Evolutionary conservation across 2,797 vertebrate species (phyloP).

Genomic region (Trichosurus vulpecula): DNA sequence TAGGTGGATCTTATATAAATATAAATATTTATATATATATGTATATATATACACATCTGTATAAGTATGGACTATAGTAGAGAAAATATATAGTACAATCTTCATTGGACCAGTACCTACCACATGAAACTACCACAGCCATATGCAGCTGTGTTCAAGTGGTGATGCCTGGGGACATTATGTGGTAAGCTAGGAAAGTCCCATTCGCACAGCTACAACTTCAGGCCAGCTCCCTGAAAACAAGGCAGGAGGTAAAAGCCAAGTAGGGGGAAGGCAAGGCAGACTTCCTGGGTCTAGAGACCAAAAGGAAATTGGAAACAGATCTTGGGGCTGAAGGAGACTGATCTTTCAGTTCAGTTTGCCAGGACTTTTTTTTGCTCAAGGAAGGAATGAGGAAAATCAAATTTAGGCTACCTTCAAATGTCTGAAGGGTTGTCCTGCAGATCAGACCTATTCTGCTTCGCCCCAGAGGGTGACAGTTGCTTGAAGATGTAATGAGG

Average conservation of each 20-base stretch:
- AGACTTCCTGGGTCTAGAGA: slow-evolving; percentile 31
- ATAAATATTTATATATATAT: slow-evolving; percentile 31
- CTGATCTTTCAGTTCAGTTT: neutral
- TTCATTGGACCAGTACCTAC: slow-evolving; percentile 66
- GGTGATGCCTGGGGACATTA: slow-evolving; percentile 48
- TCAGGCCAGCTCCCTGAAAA: slow-evolving; percentile 59
- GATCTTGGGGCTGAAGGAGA: neutral
- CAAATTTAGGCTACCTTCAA: neutral
- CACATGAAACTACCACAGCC: slow-evolving; percentile 54
- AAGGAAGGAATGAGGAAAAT: neutral
- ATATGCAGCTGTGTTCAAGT: slow-evolving; percentile 55
- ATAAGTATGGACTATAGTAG: slow-evolving; percentile 77
- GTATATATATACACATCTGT: slow-evolving; percentile 76
- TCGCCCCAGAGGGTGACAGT: neutral
- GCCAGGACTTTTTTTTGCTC: neutral
- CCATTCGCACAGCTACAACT: slow-evolving; percentile 51
- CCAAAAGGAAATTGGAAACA: slow-evolving; percentile 19
- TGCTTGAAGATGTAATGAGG: neutral
- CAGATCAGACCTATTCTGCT: neutral
- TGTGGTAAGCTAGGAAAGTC: slow-evolving; percentile 62
- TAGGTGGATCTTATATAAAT: slow-evolving; percentile 78
- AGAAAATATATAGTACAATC: slow-evolving; percentile 78
- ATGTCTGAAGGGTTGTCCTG: neutral
- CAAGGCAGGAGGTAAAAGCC: slow-evolving; percentile 55
- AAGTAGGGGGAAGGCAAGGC: slow-evolving; percentile 31